Base-by-base conservation (phyloP, 2,113 vertebrate genomes). In the Neotoma lepida region DNA sequence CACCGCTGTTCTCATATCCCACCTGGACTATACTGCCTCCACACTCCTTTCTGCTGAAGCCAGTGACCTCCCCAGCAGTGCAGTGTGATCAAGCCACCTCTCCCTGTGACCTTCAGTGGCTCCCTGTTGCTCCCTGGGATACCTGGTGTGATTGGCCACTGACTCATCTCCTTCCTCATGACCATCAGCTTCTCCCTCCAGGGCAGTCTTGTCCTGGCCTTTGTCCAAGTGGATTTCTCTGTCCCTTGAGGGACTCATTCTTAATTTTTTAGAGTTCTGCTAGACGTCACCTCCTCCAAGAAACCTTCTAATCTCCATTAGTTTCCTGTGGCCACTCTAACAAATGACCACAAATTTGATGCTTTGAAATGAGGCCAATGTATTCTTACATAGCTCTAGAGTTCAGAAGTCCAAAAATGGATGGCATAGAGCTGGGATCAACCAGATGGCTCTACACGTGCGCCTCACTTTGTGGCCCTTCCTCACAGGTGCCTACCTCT, bases 401-500 rank as follows among this genome's bases (percentile, higher is more conserved):
- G 39, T 39, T 28, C 35, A 35, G 61, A 90, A 41, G 41, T 61
- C 86, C 26, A 51, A 26, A 30, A 39, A 41, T 1, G 41, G 70
- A 46, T 9, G 6, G 46, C 7, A 10, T 0, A 5, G 39, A 58
- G n/a, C 30, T 15, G 6, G 41, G 61, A 54, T 28, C 73, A 33
- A 95, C 61, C 33, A 10, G 10, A 33, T 4, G 1, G 28, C 9
- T 2, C 15, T 2, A 0, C 18, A 41, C 1, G 12, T 6, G 1
- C 1, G 8, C 71, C 33, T 56, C 3, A 18, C 66, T 76, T 28
- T 1, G 0, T 39, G 30, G 49, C 39, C 24, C 18, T 84, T n/a
- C 44, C 39, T 30, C 56, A 22, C 54, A 24, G 49, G 28, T 0
- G 6, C 54, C 71, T 17, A 0, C 24, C n/a, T 39, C 51, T 18